Base-by-base conservation (phyloP, 2,113 vertebrate genomes). In the Mixornis gularis region DNA sequence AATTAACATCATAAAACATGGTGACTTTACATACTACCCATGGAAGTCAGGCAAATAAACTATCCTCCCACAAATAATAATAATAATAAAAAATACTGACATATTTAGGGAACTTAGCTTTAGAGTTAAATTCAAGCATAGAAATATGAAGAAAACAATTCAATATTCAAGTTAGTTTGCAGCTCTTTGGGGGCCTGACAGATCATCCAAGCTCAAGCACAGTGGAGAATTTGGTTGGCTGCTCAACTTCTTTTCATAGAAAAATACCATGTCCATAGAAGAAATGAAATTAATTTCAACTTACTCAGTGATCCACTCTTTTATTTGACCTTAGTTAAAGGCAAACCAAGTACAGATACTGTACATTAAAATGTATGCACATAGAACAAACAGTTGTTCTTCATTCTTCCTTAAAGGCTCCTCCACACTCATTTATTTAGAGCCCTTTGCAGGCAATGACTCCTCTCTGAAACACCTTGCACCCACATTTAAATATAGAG, bases 401-500 rank as follows among this genome's bases (percentile, higher is more conserved):
- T 92, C 49, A 24, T 43, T 56, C 55, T 30, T 70, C 34, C 43
- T 72, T 17, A 48, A 79, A 13, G 58, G 82, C 66, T 78, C 63
- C 74, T 81, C 88, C 85, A 70, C 22, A 30, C 69, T 80, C 10
- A 12, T 79, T 56, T 64, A 66, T 60, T 79, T 12, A 83, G 70
- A 89, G 49, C 52, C 49, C 44, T 26, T 65, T 46, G 73, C 74
- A 76, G 58, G 79, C 17, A 18, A 65, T 0, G 6, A 59, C 58
- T 81, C 43, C 72, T 44, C 70, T 90, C 66, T 12, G 87, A 90
- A 79, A 78, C 43, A 21, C 2, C 1, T 0, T 62, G 36, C 55
- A 58, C 30, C 48, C 41, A 21, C 29, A 34, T 51, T 98, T 98
- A 99, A 93, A 99, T 99, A 96, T 99, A 99, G 26, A 99, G 98